Conservation (phyloP, 2,113 vertebrate species). For the Neoarius graeffei region DNA sequence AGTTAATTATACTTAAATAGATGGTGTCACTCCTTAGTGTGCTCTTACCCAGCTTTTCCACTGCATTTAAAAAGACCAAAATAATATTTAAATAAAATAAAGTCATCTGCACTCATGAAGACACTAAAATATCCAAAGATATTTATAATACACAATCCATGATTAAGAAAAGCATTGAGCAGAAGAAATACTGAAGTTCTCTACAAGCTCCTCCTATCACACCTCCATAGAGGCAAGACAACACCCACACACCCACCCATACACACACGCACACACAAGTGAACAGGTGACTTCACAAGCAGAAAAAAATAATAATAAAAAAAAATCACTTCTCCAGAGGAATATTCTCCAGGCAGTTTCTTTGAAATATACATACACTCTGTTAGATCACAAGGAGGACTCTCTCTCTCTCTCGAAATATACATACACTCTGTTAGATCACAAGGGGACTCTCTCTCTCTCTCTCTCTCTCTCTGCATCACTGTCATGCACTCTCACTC, state of each 20-base stretch:
- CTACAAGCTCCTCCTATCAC: background rate
- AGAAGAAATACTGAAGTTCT: conserved; percentile 22
- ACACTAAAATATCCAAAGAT: background rate
- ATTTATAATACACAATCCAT: background rate
- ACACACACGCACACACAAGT: background rate
- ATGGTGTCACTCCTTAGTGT: background rate
- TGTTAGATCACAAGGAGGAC: conserved; percentile 23
- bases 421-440: conserved; percentile 10
- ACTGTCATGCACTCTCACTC: conserved; percentile 41
- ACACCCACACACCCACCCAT: too few relatives aligned
- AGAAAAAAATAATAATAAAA: background rate
- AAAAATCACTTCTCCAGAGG: conserved; percentile 11
- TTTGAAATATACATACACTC: conserved; percentile 17
- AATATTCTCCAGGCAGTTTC: conserved; percentile 13
- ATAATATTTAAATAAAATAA: background rate
- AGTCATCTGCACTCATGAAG: background rate
- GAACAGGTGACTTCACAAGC: background rate
- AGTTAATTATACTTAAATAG: background rate
- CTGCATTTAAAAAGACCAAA: background rate
- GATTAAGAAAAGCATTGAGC: background rate
- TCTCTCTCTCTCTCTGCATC: conserved; percentile 7
- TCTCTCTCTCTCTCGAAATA: conserved; percentile 38
- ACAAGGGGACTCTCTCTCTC: conserved; percentile 31
- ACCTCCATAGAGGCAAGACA: too few relatives aligned
- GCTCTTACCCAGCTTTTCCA: background rate